A percentile compares a stretch with the other conserved stretches of the same genome.
Conservation (phyloP, 2,797 vertebrate species). For the Melanotaenia boesemani region DNA sequence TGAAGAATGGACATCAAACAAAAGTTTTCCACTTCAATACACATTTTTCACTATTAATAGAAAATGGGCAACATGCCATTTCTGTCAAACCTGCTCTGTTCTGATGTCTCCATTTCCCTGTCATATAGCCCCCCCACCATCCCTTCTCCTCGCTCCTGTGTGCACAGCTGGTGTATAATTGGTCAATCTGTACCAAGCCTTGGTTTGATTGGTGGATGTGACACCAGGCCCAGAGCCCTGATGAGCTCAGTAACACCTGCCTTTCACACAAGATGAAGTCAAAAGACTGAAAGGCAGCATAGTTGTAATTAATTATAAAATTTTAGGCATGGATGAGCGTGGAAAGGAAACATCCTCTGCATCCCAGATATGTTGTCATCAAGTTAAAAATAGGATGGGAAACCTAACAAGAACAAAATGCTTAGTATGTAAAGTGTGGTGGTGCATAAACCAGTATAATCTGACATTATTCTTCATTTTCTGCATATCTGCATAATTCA, state of each 20-base stretch:
- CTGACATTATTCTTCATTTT: not conserved
- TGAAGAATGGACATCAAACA: not conserved
- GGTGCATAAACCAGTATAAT: not conserved
- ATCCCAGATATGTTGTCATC: not conserved
- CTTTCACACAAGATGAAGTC: constrained; percentile 48
- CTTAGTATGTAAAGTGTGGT: constrained; percentile 2
- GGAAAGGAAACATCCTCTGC: not conserved
- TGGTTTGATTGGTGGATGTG: constrained; percentile 46
- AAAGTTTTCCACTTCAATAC: not conserved
- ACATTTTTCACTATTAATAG: constrained; percentile 37
- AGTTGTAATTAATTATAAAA: constrained; percentile 44
- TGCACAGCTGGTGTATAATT: constrained; percentile 63
- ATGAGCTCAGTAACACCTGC: constrained; percentile 46
- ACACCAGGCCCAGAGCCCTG: constrained; percentile 21
- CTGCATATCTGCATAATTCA: not conserved
- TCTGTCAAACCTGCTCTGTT: constrained; percentile 48
- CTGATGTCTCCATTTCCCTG: constrained; percentile 14
- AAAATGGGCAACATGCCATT: constrained; percentile 44
- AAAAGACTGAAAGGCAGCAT: constrained; percentile 34
- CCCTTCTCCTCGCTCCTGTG: not conserved
- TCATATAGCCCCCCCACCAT: constrained; percentile 3
- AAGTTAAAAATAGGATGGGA: constrained; percentile 26
- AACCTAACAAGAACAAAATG: constrained; percentile 12
- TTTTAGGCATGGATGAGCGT: not conserved
- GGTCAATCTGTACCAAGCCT: constrained; percentile 44